Evolutionary conservation across 2,113 vertebrate genomes (phyloP).

Genomic region (Barbus barbus): DNA sequence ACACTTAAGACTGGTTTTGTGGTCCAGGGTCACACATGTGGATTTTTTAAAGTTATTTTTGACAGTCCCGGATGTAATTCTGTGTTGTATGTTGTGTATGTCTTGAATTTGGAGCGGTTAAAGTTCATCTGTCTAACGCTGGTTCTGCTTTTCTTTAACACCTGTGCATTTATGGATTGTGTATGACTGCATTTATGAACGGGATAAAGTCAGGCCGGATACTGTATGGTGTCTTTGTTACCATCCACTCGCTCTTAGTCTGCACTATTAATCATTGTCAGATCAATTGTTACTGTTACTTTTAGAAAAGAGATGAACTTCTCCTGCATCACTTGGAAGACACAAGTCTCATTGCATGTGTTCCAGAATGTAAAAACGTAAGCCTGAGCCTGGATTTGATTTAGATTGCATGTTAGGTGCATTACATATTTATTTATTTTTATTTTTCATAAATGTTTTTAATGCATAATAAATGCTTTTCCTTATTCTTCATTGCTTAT

Average conservation of each 20-base stretch:
- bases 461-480: not conserved
- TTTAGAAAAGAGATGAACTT: not conserved
- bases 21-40: no score
- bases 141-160: not conserved
- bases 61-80: not conserved
- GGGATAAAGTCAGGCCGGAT: not conserved
- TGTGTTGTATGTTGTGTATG: not conserved
- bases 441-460: not conserved
- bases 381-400: not conserved
- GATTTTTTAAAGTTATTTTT: not conserved
- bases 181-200: not conserved
- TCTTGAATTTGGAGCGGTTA: not conserved
- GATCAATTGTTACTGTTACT: not conserved
- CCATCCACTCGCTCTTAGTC: not conserved
- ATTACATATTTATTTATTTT: not conserved
- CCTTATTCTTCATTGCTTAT: not conserved
- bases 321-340: no score
- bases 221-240: not conserved
- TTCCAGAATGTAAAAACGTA: not conserved
- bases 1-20: no score
- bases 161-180: not conserved
- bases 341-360: not conserved
- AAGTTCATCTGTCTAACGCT: not conserved
- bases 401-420: not conserved
- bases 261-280: not conserved